A percentile compares a stretch with the other conserved stretches of the same genome.
These are phyloP conservation scores for Strigamia maritima DNA, from an alignment of 2,888 invertebrate genomes.

Conservation along the genomic window DNA sequence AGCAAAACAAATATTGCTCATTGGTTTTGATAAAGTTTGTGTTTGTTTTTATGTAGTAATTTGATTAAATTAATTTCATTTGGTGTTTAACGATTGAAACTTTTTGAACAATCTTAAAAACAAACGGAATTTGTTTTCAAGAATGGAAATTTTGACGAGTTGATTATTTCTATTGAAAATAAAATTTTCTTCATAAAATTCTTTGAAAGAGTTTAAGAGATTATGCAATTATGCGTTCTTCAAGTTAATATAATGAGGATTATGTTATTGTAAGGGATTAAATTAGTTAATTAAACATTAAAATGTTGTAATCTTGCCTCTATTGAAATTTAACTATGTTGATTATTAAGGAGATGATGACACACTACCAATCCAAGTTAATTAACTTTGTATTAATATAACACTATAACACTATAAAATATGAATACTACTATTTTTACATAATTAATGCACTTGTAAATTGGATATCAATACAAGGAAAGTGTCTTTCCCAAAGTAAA, in stretches of 20 bases:
- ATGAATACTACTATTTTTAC: neutral
- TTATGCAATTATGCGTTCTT: neutral
- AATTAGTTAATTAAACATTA: neutral
- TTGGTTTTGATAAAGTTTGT: too few relatives aligned
- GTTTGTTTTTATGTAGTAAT: too few relatives aligned
- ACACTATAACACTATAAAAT: too few relatives aligned
- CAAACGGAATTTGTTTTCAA: neutral
- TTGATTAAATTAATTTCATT: too few relatives aligned
- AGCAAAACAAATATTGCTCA: too few relatives aligned
- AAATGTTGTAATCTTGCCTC: neutral
- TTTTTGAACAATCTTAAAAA: too few relatives aligned
- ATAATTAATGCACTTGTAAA: neutral
- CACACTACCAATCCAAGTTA: neutral
- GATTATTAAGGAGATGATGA: neutral
- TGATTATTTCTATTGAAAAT: too few relatives aligned
- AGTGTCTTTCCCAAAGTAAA: neutral
- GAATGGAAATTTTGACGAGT: neutral
- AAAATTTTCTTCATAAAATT: too few relatives aligned
- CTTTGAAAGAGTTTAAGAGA: neutral
- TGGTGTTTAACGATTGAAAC: too few relatives aligned
- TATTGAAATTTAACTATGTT: neutral
- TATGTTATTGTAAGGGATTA: neutral
- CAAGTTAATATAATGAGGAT: neutral
- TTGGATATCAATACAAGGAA: too few relatives aligned
- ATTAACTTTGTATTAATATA: too few relatives aligned